Percentiles rank a stretch among this genome's conserved stretches.
Evolutionary conservation across 2,888 invertebrate genomes (phyloP).

Genomic region (Petrolisthes cinctipes): DNA sequence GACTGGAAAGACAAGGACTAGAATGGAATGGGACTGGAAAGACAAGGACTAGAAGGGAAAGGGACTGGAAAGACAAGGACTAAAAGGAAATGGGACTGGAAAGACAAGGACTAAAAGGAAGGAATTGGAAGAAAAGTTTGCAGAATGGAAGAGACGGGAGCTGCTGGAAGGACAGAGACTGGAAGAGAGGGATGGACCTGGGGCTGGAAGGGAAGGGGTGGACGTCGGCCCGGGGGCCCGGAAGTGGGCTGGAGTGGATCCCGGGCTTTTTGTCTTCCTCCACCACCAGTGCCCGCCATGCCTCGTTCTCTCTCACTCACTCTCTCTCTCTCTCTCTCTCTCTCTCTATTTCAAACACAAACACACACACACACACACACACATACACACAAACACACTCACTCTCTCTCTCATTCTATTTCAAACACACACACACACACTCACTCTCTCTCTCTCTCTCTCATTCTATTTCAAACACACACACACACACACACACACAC

Average conservation of each 20-base stretch:
- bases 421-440: too few species aligned
- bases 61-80: background rate
- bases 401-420: too few species aligned
- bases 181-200: background rate
- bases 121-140: background rate
- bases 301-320: background rate
- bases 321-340: background rate
- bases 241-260: conserved; percentile 34
- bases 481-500: too few species aligned
- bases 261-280: background rate
- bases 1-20: too few species aligned
- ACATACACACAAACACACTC: too few species aligned
- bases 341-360: background rate
- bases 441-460: too few species aligned
- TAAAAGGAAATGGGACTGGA: background rate
- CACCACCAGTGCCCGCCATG: background rate
- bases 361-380: conserved; percentile 18
- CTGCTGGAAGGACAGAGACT: background rate
- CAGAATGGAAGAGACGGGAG: background rate
- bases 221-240: conserved; percentile 12
- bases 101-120: background rate
- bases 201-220: background rate
- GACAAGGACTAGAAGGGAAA: too few species aligned
- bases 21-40: too few species aligned
- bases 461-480: too few species aligned